Evolutionary conservation across 2,888 invertebrate genomes (phyloP), one percentile per base, ranked within the genome.

Genomic region (Chamaedrilus cognettii): DNA sequence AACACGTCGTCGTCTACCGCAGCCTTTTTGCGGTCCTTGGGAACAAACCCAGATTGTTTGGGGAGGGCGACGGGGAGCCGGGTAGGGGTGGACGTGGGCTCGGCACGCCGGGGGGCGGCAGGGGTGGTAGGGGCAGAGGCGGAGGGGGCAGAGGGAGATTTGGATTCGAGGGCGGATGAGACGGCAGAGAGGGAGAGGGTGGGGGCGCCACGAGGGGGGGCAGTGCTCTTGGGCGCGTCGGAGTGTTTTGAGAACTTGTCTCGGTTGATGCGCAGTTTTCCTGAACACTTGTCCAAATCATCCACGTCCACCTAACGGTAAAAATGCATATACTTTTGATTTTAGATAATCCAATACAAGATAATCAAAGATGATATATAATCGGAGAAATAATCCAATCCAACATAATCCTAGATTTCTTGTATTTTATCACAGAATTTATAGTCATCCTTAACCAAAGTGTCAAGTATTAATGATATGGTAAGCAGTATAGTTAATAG

Each of bases 201-300:
- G 42, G 42, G 11, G 7, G 42, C 19, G 19, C 42, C 42, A 11
- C 42, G 42, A n/a, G n/a, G n/a, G n/a, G n/a, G n/a, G 42, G 7
- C 19, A 19, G 7, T 42, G 42, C 7, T 42, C 19, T 19, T 42
- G 42, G 7, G 7, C 2, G 11, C 32, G 34, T 30, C 26, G 11
- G 60, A 33, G 30, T 35, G 7, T 33, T 60, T 60, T 2, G 33
- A 26, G 34, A 42, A 30, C 50, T 69, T 69, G 2, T 68, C 65
- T 42, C 49, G 42, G 50, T 69, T 49, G 34, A 42, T 31, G n/a
- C 62, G 50, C n/a, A 60, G 23, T 32, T 61, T 60, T 2, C 69
- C 66, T 4, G 62, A 26, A 51, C 33, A 59, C 28, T 52, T 56
- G 34, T 71, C 67, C 33, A 71, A 49, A 28, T 71, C 69, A 4